Evolutionary conservation across 2,113 vertebrate genomes (phyloP).

Genomic region (Leptobrachium leishanense): DNA sequence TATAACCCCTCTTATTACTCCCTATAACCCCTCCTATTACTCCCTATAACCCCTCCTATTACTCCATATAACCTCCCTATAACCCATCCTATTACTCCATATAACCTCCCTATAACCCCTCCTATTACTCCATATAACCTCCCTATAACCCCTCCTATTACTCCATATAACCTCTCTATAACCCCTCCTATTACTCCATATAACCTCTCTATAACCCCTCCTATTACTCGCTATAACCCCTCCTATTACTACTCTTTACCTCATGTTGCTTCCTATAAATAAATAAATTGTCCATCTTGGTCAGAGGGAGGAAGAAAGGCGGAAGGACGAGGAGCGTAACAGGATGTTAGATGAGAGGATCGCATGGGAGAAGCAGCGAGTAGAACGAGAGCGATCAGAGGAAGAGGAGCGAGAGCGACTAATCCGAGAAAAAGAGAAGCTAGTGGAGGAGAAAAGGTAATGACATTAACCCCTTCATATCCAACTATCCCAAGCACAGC

Average conservation of each 20-base stretch:
- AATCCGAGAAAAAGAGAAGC: constrained; percentile 72
- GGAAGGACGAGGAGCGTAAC: constrained; percentile 74
- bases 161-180: too few species aligned
- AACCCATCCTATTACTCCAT: neutral
- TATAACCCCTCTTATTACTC: too few species aligned
- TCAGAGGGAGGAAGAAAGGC: constrained; percentile 45
- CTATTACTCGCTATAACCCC: neutral
- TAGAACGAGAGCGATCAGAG: constrained; percentile 71
- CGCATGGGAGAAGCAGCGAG: constrained; percentile 71
- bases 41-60: too few species aligned
- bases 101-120: too few species aligned
- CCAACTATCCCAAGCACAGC: neutral
- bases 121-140: too few species aligned
- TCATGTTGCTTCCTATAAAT: too few species aligned
- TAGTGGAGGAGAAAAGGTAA: constrained; percentile 77
- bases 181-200: too few species aligned
- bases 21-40: too few species aligned
- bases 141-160: too few species aligned
- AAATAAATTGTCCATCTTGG: too few species aligned
- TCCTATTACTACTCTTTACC: too few species aligned
- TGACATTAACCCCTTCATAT: neutral
- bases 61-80: neutral
- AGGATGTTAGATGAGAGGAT: constrained; percentile 69
- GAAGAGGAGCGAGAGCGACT: constrained; percentile 77
- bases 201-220: neutral